These are phyloP conservation scores for Sciurus vulgaris DNA, from an alignment of 2,797 vertebrate genomes.

Conservation along the genomic window DNA sequence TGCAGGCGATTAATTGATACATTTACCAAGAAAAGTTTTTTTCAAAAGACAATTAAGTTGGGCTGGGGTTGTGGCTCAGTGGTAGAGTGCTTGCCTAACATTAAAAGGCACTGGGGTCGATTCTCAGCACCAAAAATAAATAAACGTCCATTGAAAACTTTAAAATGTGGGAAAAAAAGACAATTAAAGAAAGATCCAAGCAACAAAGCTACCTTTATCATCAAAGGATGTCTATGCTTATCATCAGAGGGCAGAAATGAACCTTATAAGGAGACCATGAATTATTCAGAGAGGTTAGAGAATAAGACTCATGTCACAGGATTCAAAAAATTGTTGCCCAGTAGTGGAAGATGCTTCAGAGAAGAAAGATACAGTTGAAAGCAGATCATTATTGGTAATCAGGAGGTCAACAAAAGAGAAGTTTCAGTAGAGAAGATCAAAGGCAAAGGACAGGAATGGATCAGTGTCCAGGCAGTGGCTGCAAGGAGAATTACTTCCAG, in stretches of 20 bases:
- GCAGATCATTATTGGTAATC: not conserved
- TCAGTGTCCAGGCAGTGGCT: not conserved
- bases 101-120: too few relatives aligned
- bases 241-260: not conserved
- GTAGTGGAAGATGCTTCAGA: not conserved
- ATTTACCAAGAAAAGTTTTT: not conserved
- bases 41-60: too few relatives aligned
- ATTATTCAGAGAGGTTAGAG: not conserved
- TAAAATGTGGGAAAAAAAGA: not conserved
- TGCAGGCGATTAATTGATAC: not conserved
- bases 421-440: not conserved
- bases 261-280: not conserved
- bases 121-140: too few relatives aligned
- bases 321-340: not conserved
- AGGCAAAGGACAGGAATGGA: not conserved
- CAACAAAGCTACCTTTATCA: not conserved
- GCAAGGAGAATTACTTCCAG: not conserved
- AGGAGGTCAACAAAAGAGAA: not conserved
- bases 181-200: not conserved
- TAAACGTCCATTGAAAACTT: too few relatives aligned
- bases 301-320: not conserved
- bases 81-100: too few relatives aligned
- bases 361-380: not conserved
- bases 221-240: not conserved
- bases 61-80: too few relatives aligned